Conservation (phyloP, 2,888 invertebrate species). For the Eristalinus sepulchralis region DNA sequence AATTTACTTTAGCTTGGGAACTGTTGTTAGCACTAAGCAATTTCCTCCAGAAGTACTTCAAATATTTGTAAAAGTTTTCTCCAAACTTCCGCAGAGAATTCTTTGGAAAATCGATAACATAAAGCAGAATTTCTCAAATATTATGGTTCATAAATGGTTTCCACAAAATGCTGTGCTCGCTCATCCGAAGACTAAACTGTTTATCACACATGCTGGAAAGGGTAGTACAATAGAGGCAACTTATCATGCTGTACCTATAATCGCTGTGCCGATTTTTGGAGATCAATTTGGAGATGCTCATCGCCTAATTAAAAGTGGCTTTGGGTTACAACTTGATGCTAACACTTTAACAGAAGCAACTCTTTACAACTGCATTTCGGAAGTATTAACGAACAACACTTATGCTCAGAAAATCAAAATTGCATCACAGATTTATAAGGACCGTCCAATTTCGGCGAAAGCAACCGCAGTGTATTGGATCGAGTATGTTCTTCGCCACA, state of each 20-base stretch:
- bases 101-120: conserved; percentile 40
- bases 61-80: conserved; percentile 21
- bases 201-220: conserved; percentile 82
- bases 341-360: conserved; percentile 48
- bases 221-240: conserved; percentile 90
- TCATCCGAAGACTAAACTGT: conserved; percentile 84
- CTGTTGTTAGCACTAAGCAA: conserved; percentile 21
- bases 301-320: conserved; percentile 86
- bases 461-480: conserved; percentile 83
- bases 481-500: conserved; percentile 83
- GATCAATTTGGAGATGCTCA: conserved; percentile 90
- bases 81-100: conserved; percentile 39
- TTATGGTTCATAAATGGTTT: conserved; percentile 79
- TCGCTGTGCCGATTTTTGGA: conserved; percentile 89
- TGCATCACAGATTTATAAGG: conserved; percentile 81
- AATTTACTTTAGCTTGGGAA: conserved; percentile 55
- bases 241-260: conserved; percentile 88
- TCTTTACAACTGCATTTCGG: conserved; percentile 63
- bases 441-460: conserved; percentile 82
- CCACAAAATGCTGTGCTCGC: conserved; percentile 88
- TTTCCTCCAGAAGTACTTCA: background rate
- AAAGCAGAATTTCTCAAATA: conserved; percentile 73
- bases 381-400: conserved; percentile 67
- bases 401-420: conserved; percentile 76
- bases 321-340: conserved; percentile 72